A percentile compares a stretch with the other conserved stretches of the same genome.
phyloP scores from a whole-genome alignment of 2,113 vertebrate genomes.

The Cichladusa arquata region DNA sequence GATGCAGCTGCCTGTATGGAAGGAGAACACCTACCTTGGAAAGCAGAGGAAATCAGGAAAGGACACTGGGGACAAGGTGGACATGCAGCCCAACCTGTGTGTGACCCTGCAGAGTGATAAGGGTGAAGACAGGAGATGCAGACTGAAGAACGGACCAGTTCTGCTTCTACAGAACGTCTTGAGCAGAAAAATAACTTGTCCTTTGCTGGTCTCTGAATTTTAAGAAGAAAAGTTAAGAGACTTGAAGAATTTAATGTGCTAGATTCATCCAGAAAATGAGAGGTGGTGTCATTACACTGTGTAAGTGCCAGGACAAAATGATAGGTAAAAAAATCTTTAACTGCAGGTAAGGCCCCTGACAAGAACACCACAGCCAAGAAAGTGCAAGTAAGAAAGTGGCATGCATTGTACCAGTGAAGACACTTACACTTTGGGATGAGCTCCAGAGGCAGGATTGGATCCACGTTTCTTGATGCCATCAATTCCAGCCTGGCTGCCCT shows the following conservation, averaged over 20 bases:
- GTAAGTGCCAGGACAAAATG: neutral
- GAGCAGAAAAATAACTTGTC: neutral
- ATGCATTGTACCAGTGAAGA: neutral
- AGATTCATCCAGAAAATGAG: neutral
- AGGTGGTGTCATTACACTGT: neutral
- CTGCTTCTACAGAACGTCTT: neutral
- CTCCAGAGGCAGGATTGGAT: neutral
- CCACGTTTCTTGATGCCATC: neutral
- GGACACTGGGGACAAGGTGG: neutral
- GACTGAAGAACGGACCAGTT: neutral
- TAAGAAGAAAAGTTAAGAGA: neutral
- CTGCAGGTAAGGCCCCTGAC: fast-evolving
- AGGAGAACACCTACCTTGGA: neutral
- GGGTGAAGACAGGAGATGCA: neutral
- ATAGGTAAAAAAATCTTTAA: neutral
- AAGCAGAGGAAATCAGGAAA: neutral
- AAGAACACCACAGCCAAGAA: neutral
- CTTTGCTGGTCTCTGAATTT: neutral
- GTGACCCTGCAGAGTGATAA: neutral
- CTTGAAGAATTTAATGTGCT: neutral
- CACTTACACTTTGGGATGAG: neutral
- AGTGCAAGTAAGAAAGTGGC: neutral
- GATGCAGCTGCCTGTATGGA: fast-evolving
- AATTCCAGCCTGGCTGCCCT: conserved; percentile 33
- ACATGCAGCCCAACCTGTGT: neutral